Evolutionary conservation across 2,888 invertebrate species (phyloP).

Genomic region (Rhingia rostrata): DNA sequence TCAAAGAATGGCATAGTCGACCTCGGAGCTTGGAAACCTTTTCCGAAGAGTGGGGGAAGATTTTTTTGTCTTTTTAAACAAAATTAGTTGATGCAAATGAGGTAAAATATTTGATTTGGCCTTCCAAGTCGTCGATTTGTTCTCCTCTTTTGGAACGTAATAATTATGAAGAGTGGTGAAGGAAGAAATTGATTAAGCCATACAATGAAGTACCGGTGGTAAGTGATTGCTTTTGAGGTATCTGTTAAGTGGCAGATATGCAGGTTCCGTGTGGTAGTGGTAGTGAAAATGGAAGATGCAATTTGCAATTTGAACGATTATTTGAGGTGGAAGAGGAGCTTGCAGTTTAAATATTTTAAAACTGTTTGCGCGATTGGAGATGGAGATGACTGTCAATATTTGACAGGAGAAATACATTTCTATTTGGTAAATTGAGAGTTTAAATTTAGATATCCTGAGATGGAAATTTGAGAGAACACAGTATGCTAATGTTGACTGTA

Average conservation of each 20-base stretch:
- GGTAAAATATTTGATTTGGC: slow-evolving; percentile 6
- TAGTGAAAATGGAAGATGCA: background rate
- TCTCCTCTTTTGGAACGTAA: slow-evolving; percentile 4
- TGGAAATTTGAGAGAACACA: too few relatives aligned
- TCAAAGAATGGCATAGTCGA: slow-evolving; percentile 23
- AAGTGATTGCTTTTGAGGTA: slow-evolving; percentile 36
- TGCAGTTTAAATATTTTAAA: too few relatives aligned
- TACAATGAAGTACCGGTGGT: background rate
- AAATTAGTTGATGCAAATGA: slow-evolving; percentile 23
- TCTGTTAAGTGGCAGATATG: slow-evolving; percentile 9
- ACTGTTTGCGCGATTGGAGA: too few relatives aligned
- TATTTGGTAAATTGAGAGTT: too few relatives aligned
- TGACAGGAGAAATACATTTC: too few relatives aligned
- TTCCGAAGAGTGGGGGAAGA: background rate
- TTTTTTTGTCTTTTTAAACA: background rate
- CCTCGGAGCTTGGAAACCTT: slow-evolving; percentile 18
- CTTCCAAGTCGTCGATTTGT: background rate
- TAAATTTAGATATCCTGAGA: too few relatives aligned
- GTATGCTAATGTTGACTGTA: too few relatives aligned
- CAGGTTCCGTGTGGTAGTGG: background rate
- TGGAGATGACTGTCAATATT: too few relatives aligned
- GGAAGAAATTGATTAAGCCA: slow-evolving; percentile 15
- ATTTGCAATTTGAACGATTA: background rate
- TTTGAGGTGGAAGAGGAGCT: too few relatives aligned
- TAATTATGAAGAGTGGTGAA: slow-evolving; percentile 39